These are phyloP conservation scores for Gonioctena quinquepunctata DNA, from an alignment of 1,140 invertebrate genomes.

Conservation along the genomic window DNA sequence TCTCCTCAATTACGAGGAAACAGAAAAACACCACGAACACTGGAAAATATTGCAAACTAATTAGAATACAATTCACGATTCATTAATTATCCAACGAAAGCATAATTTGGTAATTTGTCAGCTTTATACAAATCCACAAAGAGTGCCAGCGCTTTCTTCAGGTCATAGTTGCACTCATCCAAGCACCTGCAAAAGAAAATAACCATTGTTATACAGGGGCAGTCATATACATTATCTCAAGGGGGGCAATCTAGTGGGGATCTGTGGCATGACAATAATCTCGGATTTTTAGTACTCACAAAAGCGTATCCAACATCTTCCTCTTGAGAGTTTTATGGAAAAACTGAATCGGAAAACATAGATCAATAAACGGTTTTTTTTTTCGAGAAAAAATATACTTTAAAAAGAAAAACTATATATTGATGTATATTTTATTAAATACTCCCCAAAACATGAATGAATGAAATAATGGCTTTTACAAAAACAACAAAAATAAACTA, in stretches of 20 bases:
- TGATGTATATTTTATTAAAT: too few species aligned
- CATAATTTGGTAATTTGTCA: slow-evolving; percentile 77
- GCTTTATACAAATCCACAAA: slow-evolving; percentile 78
- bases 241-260: neutral
- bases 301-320: too few species aligned
- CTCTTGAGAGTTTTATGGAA: too few species aligned
- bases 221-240: neutral
- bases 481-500: too few species aligned
- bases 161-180: slow-evolving; percentile 84
- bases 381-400: too few species aligned
- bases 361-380: neutral
- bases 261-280: too few species aligned
- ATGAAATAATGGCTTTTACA: too few species aligned
- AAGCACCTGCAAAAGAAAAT: slow-evolving; percentile 68
- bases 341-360: neutral
- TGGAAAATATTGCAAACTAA: neutral
- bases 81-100: slow-evolving; percentile 60
- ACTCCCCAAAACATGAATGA: too few species aligned
- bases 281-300: too few species aligned
- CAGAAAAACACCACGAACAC: neutral
- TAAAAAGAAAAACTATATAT: too few species aligned
- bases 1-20: neutral
- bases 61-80: neutral
- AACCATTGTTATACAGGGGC: neutral
- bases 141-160: slow-evolving; percentile 71